Base-by-base conservation (phyloP, 1,140 invertebrate genomes). In the Ceratina calcarata region DNA sequence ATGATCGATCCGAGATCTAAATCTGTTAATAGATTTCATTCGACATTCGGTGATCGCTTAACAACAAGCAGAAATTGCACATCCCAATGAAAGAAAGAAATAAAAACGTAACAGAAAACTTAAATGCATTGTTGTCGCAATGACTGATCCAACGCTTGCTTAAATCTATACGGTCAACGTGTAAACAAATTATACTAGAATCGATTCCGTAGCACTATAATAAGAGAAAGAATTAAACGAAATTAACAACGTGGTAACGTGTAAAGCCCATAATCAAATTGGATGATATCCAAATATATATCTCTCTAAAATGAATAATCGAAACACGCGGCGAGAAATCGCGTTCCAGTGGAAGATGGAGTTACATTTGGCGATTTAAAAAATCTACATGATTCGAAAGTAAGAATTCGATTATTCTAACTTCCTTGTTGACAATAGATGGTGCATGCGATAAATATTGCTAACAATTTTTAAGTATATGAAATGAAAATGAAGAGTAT, bases 201-300 rank as follows among this genome's bases (percentile, higher is more conserved):
- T 71, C 24, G 58, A 75, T 49, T 53, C 15, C 37, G 22, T 78
- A 18, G 20, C 32, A 53, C 8, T 51, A 64, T 55, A 2, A 27
- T 15, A 64, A 53, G 18, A 22, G 45, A 67, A 72, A 55, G 53
- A 76, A 80, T 27, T 49, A 73, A 61, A 55, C 53, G 71, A 78
- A 72, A 74, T 60, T 81, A 85, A 81, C n/a, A 67, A 80, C 45
- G 55, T 82, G 79, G 79, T 85, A 85, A 84, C 84, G 66, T 67
- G 57, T 53, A 20, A 73, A 84, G 77, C 51, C 49, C 20, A 22
- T 61, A 20, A 45, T 6, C 37, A 45, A 69, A 62, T 71, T 69
- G 32, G 37, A 73, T 72, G 37, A 45, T 45, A 45, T 45, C 37
- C 37, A 45, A 45, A 45, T 45, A 45, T 45, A 45, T 6, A 45